phyloP scores from a whole-genome alignment of 2,888 invertebrate genomes.

The Clusia tigrina region DNA sequence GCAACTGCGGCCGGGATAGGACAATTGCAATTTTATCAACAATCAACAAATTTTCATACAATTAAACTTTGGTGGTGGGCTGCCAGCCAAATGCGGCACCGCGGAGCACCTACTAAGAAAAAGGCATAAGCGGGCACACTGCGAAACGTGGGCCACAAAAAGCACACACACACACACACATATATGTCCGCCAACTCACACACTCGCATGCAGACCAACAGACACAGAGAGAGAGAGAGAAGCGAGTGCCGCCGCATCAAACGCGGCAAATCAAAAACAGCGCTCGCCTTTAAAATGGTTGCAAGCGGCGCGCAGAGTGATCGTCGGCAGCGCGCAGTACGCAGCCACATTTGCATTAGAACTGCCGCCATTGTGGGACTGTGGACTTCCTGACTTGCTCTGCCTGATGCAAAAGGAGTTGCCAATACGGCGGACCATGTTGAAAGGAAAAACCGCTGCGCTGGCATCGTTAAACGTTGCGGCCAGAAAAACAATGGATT shows the following conservation, averaged over 20 bases:
- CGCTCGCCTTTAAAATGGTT: neutral
- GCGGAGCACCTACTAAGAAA: slow-evolving; percentile 2
- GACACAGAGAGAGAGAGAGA: too few relatives aligned
- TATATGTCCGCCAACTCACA: neutral
- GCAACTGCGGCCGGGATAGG: neutral
- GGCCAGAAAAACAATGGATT: neutral
- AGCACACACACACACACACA: slow-evolving; percentile 9
- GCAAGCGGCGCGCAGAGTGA: neutral
- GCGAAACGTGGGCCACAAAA: slow-evolving; percentile 13
- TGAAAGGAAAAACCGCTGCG: neutral
- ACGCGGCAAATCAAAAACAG: slow-evolving; percentile 5
- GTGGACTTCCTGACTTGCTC: neutral
- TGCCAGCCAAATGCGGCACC: slow-evolving; percentile 28
- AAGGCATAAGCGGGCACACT: neutral
- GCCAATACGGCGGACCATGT: neutral
- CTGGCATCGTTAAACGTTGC: neutral
- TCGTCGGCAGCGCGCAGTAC: neutral
- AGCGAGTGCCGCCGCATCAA: too few relatives aligned
- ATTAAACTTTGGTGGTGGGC: slow-evolving; percentile 41
- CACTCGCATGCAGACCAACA: neutral
- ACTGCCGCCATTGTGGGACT: slow-evolving; percentile 8
- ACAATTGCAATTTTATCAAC: slow-evolving; percentile 45
- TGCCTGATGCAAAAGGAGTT: slow-evolving; percentile 3
- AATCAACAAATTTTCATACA: slow-evolving; percentile 50
- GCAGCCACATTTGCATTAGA: slow-evolving; percentile 11